Evolutionary conservation across 2,113 vertebrate species (phyloP).

Genomic region (Erythrolamprus reginae): DNA sequence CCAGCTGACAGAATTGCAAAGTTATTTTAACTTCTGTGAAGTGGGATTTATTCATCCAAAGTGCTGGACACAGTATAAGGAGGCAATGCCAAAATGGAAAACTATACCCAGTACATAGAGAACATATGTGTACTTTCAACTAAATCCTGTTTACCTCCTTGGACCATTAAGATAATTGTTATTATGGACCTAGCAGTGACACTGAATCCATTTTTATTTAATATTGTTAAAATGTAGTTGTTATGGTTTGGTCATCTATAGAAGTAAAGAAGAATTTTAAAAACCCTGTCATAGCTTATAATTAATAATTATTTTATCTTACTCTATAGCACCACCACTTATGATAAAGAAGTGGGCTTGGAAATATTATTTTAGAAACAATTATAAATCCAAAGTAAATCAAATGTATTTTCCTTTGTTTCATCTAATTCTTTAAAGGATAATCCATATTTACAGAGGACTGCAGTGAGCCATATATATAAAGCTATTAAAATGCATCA

Average conservation of each 20-base stretch:
- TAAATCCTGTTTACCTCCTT: constrained; percentile 79
- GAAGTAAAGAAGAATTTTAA: constrained; percentile 67
- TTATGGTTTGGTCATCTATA: constrained; percentile 71
- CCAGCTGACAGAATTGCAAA: constrained; percentile 86
- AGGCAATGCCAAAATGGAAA: constrained; percentile 76
- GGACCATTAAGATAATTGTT: constrained; percentile 78
- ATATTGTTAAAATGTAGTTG: constrained; percentile 75
- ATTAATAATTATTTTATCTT: constrained; percentile 73
- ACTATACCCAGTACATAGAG: constrained; percentile 65
- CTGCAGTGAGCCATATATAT: constrained; percentile 75
- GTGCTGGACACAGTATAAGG: constrained; percentile 92
- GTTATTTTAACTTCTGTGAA: constrained; percentile 99
- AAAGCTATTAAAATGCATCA: constrained; percentile 63
- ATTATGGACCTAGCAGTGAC: constrained; percentile 81
- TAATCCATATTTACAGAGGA: constrained; percentile 67
- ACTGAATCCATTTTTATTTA: constrained; percentile 82
- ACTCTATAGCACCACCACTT: constrained; percentile 67
- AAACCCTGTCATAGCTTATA: constrained; percentile 71
- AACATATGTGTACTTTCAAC: constrained; percentile 73
- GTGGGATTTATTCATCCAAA: constrained; percentile 92
- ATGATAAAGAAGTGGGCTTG: constrained; percentile 71
- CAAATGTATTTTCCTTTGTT: constrained; percentile 69
- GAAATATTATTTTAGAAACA: constrained; percentile 76
- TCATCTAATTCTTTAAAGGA: constrained; percentile 67
- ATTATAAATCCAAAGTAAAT: constrained; percentile 65